Evolutionary conservation across 35 echinoderm and acorn worm genomes (phyloP).

Genomic region (Nesometra sesokonis): DNA sequence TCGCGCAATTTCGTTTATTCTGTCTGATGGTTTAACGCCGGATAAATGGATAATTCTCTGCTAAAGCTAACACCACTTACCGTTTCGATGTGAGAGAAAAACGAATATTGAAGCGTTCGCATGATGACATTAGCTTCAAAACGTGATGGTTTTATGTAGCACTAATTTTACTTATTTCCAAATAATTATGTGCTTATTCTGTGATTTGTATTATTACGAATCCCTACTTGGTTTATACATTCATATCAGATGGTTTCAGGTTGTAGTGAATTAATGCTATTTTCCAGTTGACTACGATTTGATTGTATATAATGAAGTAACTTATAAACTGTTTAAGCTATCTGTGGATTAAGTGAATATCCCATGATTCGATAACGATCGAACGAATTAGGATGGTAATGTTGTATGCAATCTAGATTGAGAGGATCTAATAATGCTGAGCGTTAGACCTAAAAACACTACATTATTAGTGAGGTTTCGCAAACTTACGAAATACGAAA

Average conservation of each 20-base stretch:
- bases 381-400: not conserved
- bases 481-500: too few species aligned
- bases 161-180: not conserved
- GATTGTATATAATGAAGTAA: not conserved
- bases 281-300: not conserved
- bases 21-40: not conserved
- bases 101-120: not conserved
- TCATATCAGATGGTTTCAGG: not conserved
- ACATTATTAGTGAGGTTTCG: too few species aligned
- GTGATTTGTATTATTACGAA: not conserved
- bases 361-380: not conserved
- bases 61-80: not conserved
- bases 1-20: not conserved
- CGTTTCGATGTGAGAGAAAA: not conserved
- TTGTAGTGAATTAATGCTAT: not conserved
- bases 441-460: too few species aligned
- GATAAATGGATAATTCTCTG: not conserved
- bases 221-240: not conserved
- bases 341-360: not conserved
- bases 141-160: not conserved
- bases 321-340: not conserved
- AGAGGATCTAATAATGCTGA: too few species aligned
- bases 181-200: not conserved
- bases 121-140: not conserved
- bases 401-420: too few species aligned